phyloP scores from a whole-genome alignment of 35 echinoderm and acorn worm genomes.

The Patiria miniata region DNA sequence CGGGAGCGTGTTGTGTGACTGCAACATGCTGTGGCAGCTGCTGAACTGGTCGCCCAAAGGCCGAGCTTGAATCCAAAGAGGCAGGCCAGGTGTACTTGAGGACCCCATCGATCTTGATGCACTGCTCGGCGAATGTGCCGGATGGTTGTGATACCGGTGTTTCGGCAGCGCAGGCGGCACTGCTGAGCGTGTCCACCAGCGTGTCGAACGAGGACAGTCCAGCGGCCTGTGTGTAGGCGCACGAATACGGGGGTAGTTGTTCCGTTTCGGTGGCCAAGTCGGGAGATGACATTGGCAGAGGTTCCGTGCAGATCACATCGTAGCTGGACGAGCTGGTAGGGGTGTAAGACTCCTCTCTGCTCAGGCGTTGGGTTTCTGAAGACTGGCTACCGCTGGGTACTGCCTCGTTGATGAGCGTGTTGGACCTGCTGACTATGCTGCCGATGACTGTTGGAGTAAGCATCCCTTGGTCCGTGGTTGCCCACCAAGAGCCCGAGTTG shows the following conservation, averaged over 20 bases:
- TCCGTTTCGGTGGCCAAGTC: slow-evolving; percentile 33
- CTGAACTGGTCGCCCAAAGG: slow-evolving; percentile 55
- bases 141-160: slow-evolving; percentile 11
- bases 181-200: slow-evolving; percentile 16
- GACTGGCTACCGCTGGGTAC: slow-evolving; percentile 29
- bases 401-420: slow-evolving; percentile 83
- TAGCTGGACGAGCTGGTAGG: slow-evolving; percentile 53
- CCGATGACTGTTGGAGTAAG: slow-evolving; percentile 62
- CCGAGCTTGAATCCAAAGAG: slow-evolving; percentile 56
- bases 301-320: slow-evolving; percentile 40
- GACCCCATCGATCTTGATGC: slow-evolving; percentile 60
- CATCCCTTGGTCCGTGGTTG: slow-evolving; percentile 34
- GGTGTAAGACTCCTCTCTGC: slow-evolving; percentile 41
- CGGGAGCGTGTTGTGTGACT: neutral
- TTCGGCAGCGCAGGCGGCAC: slow-evolving; percentile 1
- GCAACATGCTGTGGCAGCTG: slow-evolving; percentile 52
- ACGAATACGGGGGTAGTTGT: slow-evolving; percentile 49
- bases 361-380: slow-evolving; percentile 28
- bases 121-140: slow-evolving; percentile 29
- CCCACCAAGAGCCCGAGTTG: slow-evolving; percentile 51
- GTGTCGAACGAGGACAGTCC: slow-evolving; percentile 5
- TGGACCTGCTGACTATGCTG: slow-evolving; percentile 89
- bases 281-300: slow-evolving; percentile 42
- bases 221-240: slow-evolving; percentile 66
- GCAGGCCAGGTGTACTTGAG: slow-evolving; percentile 62